These are phyloP conservation scores for Pantherophis vulpinus DNA, from an alignment of 2,797 vertebrate genomes.

Conservation along the genomic window DNA sequence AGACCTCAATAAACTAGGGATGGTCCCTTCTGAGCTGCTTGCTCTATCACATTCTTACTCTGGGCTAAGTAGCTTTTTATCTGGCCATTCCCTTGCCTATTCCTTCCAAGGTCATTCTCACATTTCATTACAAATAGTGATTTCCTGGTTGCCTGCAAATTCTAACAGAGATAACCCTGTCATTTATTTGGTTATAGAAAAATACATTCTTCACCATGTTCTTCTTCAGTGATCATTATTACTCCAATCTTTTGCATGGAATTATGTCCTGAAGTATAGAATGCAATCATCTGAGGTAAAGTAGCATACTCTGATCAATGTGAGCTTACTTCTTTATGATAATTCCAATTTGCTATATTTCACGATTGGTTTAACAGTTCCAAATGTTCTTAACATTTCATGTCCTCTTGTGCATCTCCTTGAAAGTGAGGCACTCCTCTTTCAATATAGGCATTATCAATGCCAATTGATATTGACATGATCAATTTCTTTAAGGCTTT, in stretches of 20 bases:
- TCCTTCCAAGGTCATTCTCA: not conserved
- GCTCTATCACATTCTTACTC: not conserved
- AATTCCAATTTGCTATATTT: not conserved
- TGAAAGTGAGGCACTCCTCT: not conserved
- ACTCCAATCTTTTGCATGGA: not conserved
- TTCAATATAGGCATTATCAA: not conserved
- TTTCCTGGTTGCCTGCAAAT: not conserved
- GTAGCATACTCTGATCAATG: not conserved
- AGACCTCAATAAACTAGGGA: not conserved
- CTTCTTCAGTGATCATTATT: not conserved
- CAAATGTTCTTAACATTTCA: not conserved
- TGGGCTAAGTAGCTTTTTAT: not conserved
- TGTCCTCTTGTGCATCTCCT: not conserved
- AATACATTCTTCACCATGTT: not conserved
- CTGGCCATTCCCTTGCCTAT: not conserved
- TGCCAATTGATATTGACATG: not conserved
- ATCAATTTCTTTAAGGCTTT: not conserved
- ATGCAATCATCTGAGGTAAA: not conserved
- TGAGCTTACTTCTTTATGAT: not conserved
- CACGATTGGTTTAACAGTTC: not conserved
- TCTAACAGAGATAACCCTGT: not conserved
- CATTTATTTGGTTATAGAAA: not conserved
- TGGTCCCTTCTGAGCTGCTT: not conserved
- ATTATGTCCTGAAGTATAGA: not conserved
- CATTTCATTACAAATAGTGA: not conserved